Evolutionary conservation across 2,113 vertebrate genomes (phyloP), one percentile per base, ranked within the genome.

Genomic region (Grammomys dolichurus): DNA sequence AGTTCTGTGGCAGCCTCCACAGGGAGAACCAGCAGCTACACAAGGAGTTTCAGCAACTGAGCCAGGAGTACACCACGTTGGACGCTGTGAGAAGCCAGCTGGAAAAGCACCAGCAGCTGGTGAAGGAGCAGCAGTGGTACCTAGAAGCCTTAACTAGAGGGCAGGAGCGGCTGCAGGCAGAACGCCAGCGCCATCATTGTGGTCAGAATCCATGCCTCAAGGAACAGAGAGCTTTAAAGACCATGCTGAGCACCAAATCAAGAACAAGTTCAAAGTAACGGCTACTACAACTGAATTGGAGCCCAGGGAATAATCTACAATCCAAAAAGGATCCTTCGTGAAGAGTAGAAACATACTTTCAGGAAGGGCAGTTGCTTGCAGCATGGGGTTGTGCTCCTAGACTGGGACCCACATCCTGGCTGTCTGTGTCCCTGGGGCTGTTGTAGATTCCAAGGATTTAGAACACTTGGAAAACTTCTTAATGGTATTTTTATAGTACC

Each of bases 51-150:
- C 28, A 73, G 90, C 67, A 92, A 20, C 67, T 92, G 28, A 58
- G 67, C 46, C 67, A 84, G 31, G 89, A 91, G 22, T 95, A 63
- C 14, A 87, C 56, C 13, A n/a, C 93, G 46, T 78, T 98, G 72
- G 88, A 94, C 19, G 93, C 58, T 12, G 89, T 93, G 69, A 92
- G 88, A 40, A 51, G 12, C 2, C 87, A 28, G 26, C 77, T 98
- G 24, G 54, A 97, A 89, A 78, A 81, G 0, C 36, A 82, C 73
- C 85, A 4, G 70, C 84, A 40, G 46, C 96, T 81, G 36, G 58
- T 98, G 51, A 89, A 91, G 84, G 94, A 67, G 70, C 96, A 98
- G 82, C 97, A 93, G 73, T 90, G 88, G 88, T 77, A 90, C 48
- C 19, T 76, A 17, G 56, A 90, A 48, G 88, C 72, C 56, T 63